Conservation (phyloP, 2,113 vertebrate species). For the Rallus limicola region DNA sequence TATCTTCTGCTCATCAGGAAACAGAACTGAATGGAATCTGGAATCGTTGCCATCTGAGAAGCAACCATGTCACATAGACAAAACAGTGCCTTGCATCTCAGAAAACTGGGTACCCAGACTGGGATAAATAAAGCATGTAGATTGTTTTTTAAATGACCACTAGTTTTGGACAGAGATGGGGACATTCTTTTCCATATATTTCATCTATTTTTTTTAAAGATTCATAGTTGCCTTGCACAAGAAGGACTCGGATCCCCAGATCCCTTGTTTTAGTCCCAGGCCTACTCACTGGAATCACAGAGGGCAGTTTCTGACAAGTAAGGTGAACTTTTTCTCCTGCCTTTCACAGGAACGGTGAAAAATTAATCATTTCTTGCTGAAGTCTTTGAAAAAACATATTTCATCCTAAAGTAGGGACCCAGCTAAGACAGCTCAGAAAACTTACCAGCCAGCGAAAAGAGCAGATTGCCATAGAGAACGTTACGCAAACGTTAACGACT, state of each 20-base stretch:
- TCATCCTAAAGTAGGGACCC: background rate
- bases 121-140: background rate
- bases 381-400: background rate
- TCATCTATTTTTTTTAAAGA: background rate
- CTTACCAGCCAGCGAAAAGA: background rate
- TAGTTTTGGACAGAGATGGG: background rate
- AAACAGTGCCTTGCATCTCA: background rate
- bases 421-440: background rate
- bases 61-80: background rate
- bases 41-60: background rate
- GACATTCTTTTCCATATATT: background rate
- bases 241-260: background rate
- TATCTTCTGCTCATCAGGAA: background rate
- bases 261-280: background rate
- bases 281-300: background rate
- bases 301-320: background rate
- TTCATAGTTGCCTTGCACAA: background rate
- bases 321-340: background rate
- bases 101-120: background rate
- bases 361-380: background rate
- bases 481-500: background rate
- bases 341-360: background rate
- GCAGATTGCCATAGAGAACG: background rate
- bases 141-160: background rate
- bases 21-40: background rate